Conservation (phyloP, 2,797 vertebrate species). For the Ateles fusciceps region DNA sequence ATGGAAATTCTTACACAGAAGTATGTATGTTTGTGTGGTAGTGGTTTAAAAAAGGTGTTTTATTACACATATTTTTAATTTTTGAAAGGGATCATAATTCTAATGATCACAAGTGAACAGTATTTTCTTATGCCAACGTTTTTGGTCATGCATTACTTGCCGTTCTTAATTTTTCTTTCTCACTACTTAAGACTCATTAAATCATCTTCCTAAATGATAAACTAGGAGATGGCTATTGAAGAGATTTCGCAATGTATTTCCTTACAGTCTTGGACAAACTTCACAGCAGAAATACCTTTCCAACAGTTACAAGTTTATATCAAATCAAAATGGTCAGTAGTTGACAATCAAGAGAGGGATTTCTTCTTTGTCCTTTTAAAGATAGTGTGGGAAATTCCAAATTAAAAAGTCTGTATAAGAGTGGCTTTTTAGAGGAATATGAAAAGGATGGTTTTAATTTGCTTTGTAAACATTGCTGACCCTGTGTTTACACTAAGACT, state of each 20-base stretch:
- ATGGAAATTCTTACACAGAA: not conserved
- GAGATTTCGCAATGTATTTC: not conserved
- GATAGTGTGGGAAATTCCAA: not conserved
- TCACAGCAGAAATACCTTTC: not conserved
- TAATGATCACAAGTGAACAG: not conserved
- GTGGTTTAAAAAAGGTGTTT: not conserved
- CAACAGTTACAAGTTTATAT: not conserved
- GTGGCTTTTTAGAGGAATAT: not conserved
- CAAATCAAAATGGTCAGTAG: not conserved
- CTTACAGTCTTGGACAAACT: not conserved
- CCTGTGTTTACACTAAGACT: not conserved
- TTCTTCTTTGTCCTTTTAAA: not conserved
- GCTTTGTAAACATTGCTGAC: not conserved
- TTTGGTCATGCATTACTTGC: not conserved
- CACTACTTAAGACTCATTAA: not conserved
- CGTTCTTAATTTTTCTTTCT: slow-evolving; percentile 9
- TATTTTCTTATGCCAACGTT: not conserved
- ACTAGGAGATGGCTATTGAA: not conserved
- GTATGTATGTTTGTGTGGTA: not conserved
- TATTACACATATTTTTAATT: not conserved
- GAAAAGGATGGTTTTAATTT: not conserved
- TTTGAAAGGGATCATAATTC: not conserved
- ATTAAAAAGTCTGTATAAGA: not conserved
- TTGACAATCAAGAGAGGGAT: not conserved
- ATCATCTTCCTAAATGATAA: slow-evolving; percentile 13